Evolutionary conservation across 2,113 vertebrate genomes (phyloP).

Genomic region (Indicator maculatus): DNA sequence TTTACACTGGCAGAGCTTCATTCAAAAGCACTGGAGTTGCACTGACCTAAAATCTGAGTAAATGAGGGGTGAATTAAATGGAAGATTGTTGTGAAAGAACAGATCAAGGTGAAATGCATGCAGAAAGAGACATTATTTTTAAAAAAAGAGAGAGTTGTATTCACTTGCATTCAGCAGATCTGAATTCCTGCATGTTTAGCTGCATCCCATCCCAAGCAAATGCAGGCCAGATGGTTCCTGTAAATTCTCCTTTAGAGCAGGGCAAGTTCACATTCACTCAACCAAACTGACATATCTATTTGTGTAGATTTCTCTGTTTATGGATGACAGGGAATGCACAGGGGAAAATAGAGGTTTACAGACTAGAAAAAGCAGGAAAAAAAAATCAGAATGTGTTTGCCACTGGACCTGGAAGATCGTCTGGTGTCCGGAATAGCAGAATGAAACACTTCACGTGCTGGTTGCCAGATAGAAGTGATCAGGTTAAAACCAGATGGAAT

Average conservation of each 20-base stretch:
- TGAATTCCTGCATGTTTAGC: constrained; percentile 27
- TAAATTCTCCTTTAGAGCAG: constrained; percentile 49
- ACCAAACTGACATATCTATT: constrained; percentile 25
- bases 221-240: constrained; percentile 57
- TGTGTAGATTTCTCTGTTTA: constrained; percentile 46
- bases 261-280: constrained; percentile 55
- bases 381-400: not conserved
- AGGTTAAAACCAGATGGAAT: not conserved
- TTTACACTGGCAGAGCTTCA: constrained; percentile 30
- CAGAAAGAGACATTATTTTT: not conserved
- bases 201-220: constrained; percentile 43
- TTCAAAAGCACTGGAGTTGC: not conserved
- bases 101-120: constrained; percentile 29
- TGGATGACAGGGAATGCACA: not conserved
- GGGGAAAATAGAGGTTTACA: not conserved
- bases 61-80: not conserved
- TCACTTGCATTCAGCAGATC: not conserved
- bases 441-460: not conserved
- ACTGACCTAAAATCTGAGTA: constrained; percentile 30
- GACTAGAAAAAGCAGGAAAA: constrained; percentile 6
- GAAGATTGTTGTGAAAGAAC: not conserved
- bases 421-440: not conserved
- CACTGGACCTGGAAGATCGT: not conserved
- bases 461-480: not conserved
- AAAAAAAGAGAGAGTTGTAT: not conserved